Percentiles rank a stretch among this genome's conserved stretches.
Evolutionary conservation across 2,113 vertebrate genomes (phyloP).

Genomic region (Galbula dea): DNA sequence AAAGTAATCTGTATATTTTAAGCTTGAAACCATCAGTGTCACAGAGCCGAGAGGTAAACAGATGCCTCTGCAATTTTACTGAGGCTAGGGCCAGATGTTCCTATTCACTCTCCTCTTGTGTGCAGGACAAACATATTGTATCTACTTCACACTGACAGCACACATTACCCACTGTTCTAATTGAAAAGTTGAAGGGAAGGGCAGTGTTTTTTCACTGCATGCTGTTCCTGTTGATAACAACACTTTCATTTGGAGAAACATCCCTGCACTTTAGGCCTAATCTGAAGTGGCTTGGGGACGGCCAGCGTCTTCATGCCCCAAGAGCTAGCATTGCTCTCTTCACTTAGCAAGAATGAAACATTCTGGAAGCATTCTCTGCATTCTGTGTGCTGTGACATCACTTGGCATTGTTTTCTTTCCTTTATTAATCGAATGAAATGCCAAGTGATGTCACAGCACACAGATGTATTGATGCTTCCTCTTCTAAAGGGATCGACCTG

Average conservation of each 20-base stretch:
- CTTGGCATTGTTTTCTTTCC: background rate
- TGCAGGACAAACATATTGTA: constrained; percentile 80
- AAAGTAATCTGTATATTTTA: constrained; percentile 78
- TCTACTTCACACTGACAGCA: constrained; percentile 79
- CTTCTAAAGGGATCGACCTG: background rate
- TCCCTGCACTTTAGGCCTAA: constrained; percentile 26
- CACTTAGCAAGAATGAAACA: background rate
- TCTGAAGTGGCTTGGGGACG: constrained; percentile 26
- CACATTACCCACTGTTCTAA: constrained; percentile 76
- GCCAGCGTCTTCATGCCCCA: background rate
- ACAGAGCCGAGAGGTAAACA: constrained; percentile 87
- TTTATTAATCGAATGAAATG: background rate
- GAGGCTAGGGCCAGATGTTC: constrained; percentile 84
- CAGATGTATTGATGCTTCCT: background rate
- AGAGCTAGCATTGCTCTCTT: background rate
- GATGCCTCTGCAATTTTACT: constrained; percentile 82
- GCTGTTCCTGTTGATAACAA: constrained; percentile 51
- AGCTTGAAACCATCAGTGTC: constrained; percentile 88
- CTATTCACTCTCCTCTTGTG: constrained; percentile 71
- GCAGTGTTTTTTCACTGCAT: constrained; percentile 66
- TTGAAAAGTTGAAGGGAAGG: constrained; percentile 76
- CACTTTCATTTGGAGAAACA: constrained; percentile 66
- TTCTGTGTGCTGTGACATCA: background rate
- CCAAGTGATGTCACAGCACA: background rate
- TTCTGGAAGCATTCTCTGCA: background rate